Base-by-base conservation (phyloP, 2,797 vertebrate genomes). In the Hypotaenidia okinawae region DNA sequence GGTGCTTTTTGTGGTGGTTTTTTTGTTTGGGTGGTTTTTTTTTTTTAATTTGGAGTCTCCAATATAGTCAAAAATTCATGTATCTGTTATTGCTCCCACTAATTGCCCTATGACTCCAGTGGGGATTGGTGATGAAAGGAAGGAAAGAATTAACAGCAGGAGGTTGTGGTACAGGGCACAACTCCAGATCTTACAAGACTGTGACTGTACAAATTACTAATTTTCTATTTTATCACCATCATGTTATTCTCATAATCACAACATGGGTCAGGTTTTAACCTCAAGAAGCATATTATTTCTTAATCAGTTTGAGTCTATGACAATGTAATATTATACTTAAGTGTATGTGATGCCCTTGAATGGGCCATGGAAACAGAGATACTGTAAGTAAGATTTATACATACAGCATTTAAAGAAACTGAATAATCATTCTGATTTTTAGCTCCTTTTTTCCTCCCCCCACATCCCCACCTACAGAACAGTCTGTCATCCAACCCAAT, bases 161-260 rank as follows among this genome's bases (percentile, higher is more conserved):
- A 82, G 63, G 17, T 28, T 82, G 35, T 73, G 37, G 70, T 92
- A 81, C 28, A 86, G 63, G 81, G 70, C 86, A 69, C 21, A 90
- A 33, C 39, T 95, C 66, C 86, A 68, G 51, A 79, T 61, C 32
- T 84, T 84, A 58, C 32, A 78, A 12, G 13, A 30, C 27, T 27
- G 24, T 72, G 37, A 30, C 52, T 63, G 35, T 37, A 92, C 90
- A 87, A 87, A 69, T 47, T 27, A 64, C 35, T 33, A 32, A 14
- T 70, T 86, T 83, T 76, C 54, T 39, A 3, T 90, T 81, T 12
- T 77, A 64, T 55, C 41, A 61, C 23, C 75, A 22, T 70, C 33
- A 66, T 75, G 58, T 86, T 82, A 41, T 72, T 75, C n/a, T 93
- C 39, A 81, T 84, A 96, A 84, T 59, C 78, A 84, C 76, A 94